Evolutionary conservation across 2,113 vertebrate genomes (phyloP), one percentile per base, ranked within the genome.

Genomic region (Galemys pyrenaicus): DNA sequence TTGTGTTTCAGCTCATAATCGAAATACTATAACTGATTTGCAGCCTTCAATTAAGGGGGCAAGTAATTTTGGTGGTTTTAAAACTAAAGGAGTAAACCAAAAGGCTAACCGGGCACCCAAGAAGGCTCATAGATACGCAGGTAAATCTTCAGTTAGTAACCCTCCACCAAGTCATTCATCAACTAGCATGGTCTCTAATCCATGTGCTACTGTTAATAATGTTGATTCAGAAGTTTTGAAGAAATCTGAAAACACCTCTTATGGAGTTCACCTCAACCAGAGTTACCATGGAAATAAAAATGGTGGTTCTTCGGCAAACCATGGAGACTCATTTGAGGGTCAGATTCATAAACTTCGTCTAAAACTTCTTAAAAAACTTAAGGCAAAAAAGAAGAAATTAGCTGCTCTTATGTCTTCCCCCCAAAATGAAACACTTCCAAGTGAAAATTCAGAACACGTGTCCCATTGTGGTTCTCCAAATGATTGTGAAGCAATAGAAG

Each of bases 331-430:
- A 4, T 67, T 81, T 0, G 96, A 96, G 16, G 94, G 96, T 49
- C 97, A 98, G 89, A 98, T 99, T 24, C 99, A 98, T 44, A 98
- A 97, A 30, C 99, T 99, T 80, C 98, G 99, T 49, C 94, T 99
- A 9, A 99, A 99, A 95, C 98, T 99, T n/a, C 95, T 99, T 46
- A 99, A 99, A 97, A 99, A 99, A 64, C 98, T 99, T 19, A 99
- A 99, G 87, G 98, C 99, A 19, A 99, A 99, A 97, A 99, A 99
- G 97, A 99, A 99, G 97, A 98, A 99, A 95, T 97, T 99, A 24
- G 99, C 99, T 7, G 98, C 98, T 4, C 96, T 99, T 65, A 97
- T 89, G 58, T 96, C 94, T 92, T 96, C 56, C 85, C 89, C 41
- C 44, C 95, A 12, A 79, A 87, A 24, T 16, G 94, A 87, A 90